Evolutionary conservation across 2,113 vertebrate species (phyloP).

Genomic region (Crotalus viridis): DNA sequence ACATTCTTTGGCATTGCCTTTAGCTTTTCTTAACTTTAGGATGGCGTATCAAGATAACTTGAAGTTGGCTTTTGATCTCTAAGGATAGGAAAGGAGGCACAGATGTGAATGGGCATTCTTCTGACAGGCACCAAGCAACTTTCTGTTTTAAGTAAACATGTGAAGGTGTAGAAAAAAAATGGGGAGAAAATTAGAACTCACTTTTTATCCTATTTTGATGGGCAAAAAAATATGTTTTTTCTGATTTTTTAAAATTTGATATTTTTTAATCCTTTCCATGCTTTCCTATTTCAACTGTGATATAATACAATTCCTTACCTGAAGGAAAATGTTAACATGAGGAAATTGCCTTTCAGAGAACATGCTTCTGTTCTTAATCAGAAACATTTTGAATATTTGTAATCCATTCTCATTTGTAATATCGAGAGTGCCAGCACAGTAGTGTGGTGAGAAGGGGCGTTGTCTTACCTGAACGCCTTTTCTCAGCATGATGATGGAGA

Average conservation of each 20-base stretch:
- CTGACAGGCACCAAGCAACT: not conserved
- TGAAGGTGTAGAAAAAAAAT: not conserved
- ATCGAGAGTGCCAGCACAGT: not conserved
- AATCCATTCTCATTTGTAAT: not conserved
- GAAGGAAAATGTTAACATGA: not conserved
- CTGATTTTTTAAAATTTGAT: not conserved
- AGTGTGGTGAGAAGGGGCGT: not conserved
- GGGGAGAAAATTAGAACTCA: not conserved
- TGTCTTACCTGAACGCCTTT: too few species aligned
- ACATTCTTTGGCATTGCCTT: too few species aligned
- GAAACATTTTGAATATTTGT: not conserved
- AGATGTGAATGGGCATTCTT: too few species aligned
- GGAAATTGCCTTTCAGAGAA: not conserved
- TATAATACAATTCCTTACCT: not conserved
- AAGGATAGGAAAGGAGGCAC: too few species aligned
- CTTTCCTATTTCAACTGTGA: not conserved
- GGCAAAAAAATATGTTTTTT: not conserved
- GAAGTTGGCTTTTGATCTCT: not conserved
- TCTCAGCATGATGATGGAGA: too few species aligned
- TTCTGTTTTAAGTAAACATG: not conserved
- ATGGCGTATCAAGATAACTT: not conserved
- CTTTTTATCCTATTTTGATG: not conserved
- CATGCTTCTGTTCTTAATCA: not conserved
- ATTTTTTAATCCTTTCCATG: not conserved
- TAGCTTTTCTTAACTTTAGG: too few species aligned